A percentile compares a stretch with the other conserved stretches of the same genome.
Conservation (phyloP, 2,797 vertebrate genomes). For the Pseudochaenichthys georgianus region DNA sequence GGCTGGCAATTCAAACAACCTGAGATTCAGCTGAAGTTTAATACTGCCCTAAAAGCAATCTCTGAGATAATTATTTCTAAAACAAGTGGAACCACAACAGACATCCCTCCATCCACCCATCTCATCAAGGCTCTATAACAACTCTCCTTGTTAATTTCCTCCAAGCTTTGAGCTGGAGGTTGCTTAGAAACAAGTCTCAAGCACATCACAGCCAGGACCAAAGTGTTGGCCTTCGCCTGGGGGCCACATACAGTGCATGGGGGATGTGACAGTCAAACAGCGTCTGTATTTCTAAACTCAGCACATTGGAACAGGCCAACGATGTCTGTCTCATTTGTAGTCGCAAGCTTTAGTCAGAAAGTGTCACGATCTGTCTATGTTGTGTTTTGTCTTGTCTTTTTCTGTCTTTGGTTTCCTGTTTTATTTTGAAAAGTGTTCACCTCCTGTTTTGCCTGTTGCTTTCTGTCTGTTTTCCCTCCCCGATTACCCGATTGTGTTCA, state of each 20-base stretch:
- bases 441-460: too few species aligned
- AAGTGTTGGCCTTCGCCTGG: conserved; percentile 39
- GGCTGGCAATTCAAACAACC: conserved; percentile 7
- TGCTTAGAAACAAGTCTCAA: conserved; percentile 68
- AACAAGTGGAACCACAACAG: conserved; percentile 34
- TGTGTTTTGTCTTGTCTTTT: too few species aligned
- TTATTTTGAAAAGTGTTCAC: too few species aligned
- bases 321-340: neutral
- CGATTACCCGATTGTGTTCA: too few species aligned
- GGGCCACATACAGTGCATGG: conserved; percentile 21
- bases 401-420: too few species aligned
- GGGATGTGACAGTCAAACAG: conserved; percentile 26
- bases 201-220: conserved; percentile 40
- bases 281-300: conserved; percentile 6
- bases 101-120: conserved; percentile 29
- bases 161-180: conserved; percentile 55
- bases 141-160: conserved; percentile 29
- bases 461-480: too few species aligned
- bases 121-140: conserved; percentile 21
- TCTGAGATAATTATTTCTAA: conserved; percentile 21
- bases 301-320: neutral
- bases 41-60: neutral
- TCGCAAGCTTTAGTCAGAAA: neutral
- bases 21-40: conserved; percentile 12
- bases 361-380: too few species aligned